Percentiles rank a stretch among this genome's conserved stretches.
Evolutionary conservation across 2,113 vertebrate species (phyloP).

Genomic region (Rhombomys opimus): DNA sequence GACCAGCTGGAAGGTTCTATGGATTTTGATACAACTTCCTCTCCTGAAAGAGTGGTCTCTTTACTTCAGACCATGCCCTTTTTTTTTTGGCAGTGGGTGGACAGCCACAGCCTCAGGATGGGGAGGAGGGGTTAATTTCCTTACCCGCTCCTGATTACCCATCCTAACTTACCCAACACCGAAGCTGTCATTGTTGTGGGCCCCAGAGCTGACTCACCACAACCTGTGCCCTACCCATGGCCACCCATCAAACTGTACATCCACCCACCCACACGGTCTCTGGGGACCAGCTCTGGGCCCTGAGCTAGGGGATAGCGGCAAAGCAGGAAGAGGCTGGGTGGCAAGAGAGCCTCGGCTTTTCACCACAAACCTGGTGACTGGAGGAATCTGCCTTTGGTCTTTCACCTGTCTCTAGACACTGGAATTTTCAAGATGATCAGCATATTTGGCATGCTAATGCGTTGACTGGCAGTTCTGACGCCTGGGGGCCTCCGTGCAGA

Average conservation of each 20-base stretch:
- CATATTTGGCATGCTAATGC: neutral
- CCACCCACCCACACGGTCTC: neutral
- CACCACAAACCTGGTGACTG: neutral
- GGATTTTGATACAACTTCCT: too few species aligned
- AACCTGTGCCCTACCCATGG: neutral
- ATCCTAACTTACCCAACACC: neutral
- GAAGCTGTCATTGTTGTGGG: neutral
- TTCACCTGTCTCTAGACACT: neutral
- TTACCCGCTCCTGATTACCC: neutral
- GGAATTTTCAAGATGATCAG: neutral
- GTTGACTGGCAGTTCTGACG: neutral
- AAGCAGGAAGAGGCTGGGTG: neutral
- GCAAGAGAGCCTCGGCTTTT: neutral
- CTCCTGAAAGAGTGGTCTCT: neutral
- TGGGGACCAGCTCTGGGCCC: neutral
- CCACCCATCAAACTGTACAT: too few species aligned
- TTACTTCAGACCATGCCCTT: neutral
- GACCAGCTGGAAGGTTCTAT: neutral
- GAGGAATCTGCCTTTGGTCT: neutral
- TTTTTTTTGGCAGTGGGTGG: neutral
- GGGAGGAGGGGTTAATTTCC: neutral
- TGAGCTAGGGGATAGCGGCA: neutral
- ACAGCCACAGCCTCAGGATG: neutral
- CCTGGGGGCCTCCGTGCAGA: neutral
- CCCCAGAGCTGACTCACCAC: neutral